Evolutionary conservation across 1,140 invertebrate genomes (phyloP).

Genomic region (Drosophila pectinifera): DNA sequence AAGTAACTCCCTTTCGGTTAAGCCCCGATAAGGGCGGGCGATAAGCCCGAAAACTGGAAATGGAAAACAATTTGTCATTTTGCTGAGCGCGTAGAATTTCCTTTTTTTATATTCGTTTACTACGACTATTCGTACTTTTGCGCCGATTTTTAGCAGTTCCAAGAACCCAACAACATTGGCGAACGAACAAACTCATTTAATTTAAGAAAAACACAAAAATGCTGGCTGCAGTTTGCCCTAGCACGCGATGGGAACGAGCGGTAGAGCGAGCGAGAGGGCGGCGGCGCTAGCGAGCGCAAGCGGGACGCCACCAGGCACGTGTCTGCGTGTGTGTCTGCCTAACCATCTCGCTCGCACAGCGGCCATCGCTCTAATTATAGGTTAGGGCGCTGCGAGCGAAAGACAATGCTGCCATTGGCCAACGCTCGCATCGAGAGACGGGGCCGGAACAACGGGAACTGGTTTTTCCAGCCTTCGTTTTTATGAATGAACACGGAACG

Average conservation of each 20-base stretch:
- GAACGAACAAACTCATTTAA: constrained; percentile 30
- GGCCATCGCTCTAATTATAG: constrained; percentile 85
- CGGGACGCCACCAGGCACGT: constrained; percentile 46
- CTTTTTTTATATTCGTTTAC: neutral
- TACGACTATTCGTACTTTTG: constrained; percentile 3
- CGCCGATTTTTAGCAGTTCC: constrained; percentile 19
- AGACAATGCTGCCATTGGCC: constrained; percentile 62
- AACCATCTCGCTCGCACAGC: constrained; percentile 66
- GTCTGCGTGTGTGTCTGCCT: constrained; percentile 10
- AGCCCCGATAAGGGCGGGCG: constrained; percentile 12
- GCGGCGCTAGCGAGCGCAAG: constrained; percentile 3
- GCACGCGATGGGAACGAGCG: constrained; percentile 18
- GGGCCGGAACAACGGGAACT: constrained; percentile 55
- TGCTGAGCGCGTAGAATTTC: constrained; percentile 25
- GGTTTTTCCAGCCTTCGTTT: constrained; percentile 20
- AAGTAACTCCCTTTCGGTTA: constrained; percentile 6
- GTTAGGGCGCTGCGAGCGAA: constrained; percentile 52
- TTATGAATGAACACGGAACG: constrained; percentile 25
- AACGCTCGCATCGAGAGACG: constrained; percentile 35
- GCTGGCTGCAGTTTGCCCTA: constrained; percentile 12
- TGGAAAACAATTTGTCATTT: constrained; percentile 57
- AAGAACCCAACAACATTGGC: constrained; percentile 35
- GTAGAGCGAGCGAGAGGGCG: neutral
- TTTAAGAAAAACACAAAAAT: constrained; percentile 32
- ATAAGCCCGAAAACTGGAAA: constrained; percentile 29